Evolutionary conservation across 2,797 vertebrate species (phyloP), one percentile per base, ranked within the genome.

Genomic region (Poecilia gillii): DNA sequence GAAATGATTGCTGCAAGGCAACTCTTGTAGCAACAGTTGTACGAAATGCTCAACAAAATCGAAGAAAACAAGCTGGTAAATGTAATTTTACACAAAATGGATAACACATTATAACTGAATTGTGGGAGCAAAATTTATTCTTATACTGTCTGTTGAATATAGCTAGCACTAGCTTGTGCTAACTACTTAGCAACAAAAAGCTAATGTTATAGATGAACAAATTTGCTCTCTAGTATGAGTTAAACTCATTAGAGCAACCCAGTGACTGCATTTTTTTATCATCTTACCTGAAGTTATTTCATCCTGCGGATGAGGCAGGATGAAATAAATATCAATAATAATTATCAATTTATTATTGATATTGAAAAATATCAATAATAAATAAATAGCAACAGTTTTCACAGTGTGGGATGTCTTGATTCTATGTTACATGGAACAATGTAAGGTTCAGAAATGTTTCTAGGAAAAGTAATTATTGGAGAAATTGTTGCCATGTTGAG

Each of bases 381-480:
- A 36, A 64, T 9, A 25, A 25, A 51, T 6, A 25, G 4, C 57
- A 62, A 28, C 13, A 33, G 13, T 31, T 36, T 64, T 36, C 33
- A 36, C 57, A 16, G 13, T 33, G 5, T 33, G 28, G 14, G 31
- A 18, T 68, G 0, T 39, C 36, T 23, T 70, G 64, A 70, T n/a
- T 25, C 3, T 12, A 41, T 12, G 23, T 41, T 64, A 36, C 62
- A n/a, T 74, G 20, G 36, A n/a, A 25, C 28, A 76, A 3, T 4
- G 0, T 31, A 46, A 77, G 12, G 11, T 14, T 71, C 6, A 33
- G 20, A 46, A 59, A 36, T 45, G 28, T 13, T 62, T 1, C 0
- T 23, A 71, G 25, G n/a, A 76, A 25, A 74, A 36, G 33, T 71
- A 49, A 71, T 82, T 49, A 33, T 31, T 57, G 3, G 1, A 72